phyloP scores from a whole-genome alignment of 2,888 invertebrate genomes.

The Chydorus sphaericus region DNA sequence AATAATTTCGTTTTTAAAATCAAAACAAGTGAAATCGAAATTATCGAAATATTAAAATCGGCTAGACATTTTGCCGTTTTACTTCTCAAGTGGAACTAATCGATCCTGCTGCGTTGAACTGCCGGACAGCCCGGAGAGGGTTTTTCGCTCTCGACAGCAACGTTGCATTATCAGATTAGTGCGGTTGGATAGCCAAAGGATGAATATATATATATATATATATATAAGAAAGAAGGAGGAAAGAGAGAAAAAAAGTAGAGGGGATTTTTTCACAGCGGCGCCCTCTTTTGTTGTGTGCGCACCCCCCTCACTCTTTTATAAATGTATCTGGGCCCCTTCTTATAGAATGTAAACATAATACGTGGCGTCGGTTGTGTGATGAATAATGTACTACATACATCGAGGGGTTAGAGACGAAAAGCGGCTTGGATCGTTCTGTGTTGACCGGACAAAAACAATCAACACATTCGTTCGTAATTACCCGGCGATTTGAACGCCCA shows the following conservation, averaged over 20 bases:
- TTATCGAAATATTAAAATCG: too few species aligned
- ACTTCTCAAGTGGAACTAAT: not conserved
- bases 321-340: not conserved
- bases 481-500: not conserved
- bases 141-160: too few species aligned
- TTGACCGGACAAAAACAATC: too few species aligned
- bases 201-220: too few species aligned
- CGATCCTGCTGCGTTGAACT: not conserved
- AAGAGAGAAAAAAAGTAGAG: not conserved
- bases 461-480: not conserved
- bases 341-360: too few species aligned
- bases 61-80: too few species aligned
- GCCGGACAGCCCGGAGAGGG: not conserved
- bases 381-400: too few species aligned
- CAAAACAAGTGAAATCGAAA: too few species aligned
- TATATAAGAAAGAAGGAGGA: not conserved
- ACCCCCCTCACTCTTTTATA: not conserved
- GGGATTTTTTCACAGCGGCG: not conserved
- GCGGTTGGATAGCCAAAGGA: constrained; percentile 11
- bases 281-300: not conserved
- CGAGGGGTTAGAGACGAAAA: too few species aligned
- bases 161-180: constrained; percentile 14
- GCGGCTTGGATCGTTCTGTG: too few species aligned
- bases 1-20: too few species aligned
- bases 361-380: too few species aligned